Evolutionary conservation across 2,888 invertebrate species (phyloP).

Genomic region (Chironomus riparius): DNA sequence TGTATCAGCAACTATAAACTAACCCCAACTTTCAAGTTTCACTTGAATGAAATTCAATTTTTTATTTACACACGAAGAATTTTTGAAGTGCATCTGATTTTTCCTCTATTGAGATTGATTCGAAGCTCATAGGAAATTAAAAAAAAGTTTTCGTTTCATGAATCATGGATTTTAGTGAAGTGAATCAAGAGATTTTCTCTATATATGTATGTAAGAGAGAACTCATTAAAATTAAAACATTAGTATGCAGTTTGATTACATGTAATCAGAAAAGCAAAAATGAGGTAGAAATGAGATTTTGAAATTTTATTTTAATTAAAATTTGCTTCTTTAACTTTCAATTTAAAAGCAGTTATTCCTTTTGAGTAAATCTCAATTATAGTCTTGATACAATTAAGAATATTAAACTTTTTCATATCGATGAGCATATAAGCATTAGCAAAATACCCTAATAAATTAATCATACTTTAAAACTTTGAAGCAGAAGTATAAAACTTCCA

Average conservation of each 20-base stretch:
- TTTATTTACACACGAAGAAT: background rate
- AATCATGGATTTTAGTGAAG: no score
- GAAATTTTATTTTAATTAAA: background rate
- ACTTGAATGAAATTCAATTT: background rate
- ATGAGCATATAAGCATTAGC: no score
- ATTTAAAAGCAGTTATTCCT: no score
- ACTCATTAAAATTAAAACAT: slow-evolving; percentile 25
- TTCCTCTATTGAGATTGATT: no score
- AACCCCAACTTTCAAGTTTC: background rate
- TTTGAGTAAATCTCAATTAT: no score
- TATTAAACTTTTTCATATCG: no score
- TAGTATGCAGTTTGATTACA: slow-evolving; percentile 12
- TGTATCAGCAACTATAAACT: no score
- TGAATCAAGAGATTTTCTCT: no score
- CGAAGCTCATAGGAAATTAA: background rate
- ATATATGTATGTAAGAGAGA: background rate
- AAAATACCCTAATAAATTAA: no score
- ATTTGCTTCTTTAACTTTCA: background rate
- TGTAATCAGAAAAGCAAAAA: background rate
- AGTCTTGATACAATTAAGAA: no score
- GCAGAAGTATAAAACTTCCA: no score
- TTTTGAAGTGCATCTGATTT: background rate
- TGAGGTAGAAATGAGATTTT: background rate
- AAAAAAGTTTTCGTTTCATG: background rate
- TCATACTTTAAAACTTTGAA: no score